A percentile compares a stretch with the other conserved stretches of the same genome.
These are phyloP conservation scores for Oncorhynchus masou DNA, from an alignment of 2,113 vertebrate species.

Conservation along the genomic window DNA sequence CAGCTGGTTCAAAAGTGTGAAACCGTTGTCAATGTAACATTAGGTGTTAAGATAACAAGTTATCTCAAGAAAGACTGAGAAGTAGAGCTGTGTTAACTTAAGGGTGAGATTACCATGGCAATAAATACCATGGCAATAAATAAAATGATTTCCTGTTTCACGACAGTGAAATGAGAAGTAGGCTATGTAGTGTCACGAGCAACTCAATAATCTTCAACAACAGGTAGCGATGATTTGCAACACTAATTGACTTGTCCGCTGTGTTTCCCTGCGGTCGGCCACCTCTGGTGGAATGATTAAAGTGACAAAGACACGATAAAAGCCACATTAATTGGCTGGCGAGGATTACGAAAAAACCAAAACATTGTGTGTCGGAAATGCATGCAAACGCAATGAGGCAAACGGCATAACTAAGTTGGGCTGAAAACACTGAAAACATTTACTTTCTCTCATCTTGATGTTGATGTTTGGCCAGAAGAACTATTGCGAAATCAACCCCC, in stretches of 20 bases:
- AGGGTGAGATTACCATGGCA: too few relatives aligned
- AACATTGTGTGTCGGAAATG: neutral
- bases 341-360: neutral
- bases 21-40: too few relatives aligned
- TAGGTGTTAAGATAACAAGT: too few relatives aligned
- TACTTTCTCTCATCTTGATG: neutral
- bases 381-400: neutral
- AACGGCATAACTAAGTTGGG: neutral
- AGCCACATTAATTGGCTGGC: conserved; percentile 19
- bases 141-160: too few relatives aligned
- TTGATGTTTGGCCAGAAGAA: conserved; percentile 12
- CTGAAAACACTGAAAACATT: conserved; percentile 20
- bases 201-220: neutral
- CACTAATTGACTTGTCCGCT: conserved; percentile 17
- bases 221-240: conserved; percentile 6
- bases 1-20: too few relatives aligned
- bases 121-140: too few relatives aligned
- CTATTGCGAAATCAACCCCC: conserved; percentile 15
- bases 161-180: conserved; percentile 1
- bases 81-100: too few relatives aligned
- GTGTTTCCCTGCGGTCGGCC: neutral
- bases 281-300: conserved; percentile 29
- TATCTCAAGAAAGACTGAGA: too few relatives aligned
- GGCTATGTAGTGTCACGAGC: conserved; percentile 1
- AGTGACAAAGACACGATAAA: conserved; percentile 34